Evolutionary conservation across 2,888 invertebrate genomes (phyloP).

Genomic region (Tholera decimalis): DNA sequence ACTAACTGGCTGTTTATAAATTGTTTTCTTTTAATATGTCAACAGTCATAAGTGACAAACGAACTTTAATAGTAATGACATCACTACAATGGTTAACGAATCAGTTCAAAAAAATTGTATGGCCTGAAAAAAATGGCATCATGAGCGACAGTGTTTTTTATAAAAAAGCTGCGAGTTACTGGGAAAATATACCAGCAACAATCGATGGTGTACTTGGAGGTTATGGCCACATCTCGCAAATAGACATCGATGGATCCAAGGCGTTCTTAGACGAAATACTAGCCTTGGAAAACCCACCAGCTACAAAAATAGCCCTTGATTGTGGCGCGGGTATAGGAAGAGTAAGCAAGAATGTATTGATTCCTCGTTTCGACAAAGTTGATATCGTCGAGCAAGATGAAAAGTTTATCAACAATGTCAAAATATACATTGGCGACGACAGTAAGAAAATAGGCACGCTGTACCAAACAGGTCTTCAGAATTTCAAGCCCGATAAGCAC

Average conservation of each 20-base stretch:
- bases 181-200: slow-evolving; percentile 96
- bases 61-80: slow-evolving; percentile 6
- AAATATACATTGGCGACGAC: slow-evolving; percentile 83
- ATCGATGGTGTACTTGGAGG: slow-evolving; percentile 99
- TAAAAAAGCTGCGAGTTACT: slow-evolving; percentile 95
- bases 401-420: slow-evolving; percentile 95
- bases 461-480: slow-evolving; percentile 91
- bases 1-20: neutral
- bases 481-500: slow-evolving; percentile 33
- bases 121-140: slow-evolving; percentile 40
- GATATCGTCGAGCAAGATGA: slow-evolving; percentile 98
- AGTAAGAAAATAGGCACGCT: slow-evolving; percentile 92
- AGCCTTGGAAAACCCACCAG: slow-evolving; percentile 87
- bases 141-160: slow-evolving; percentile 91
- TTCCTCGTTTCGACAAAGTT: slow-evolving; percentile 95
- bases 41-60: slow-evolving; percentile 2
- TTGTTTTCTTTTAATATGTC: neutral
- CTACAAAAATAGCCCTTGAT: slow-evolving; percentile 94
- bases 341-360: slow-evolving; percentile 96
- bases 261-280: slow-evolving; percentile 93
- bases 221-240: slow-evolving; percentile 95
- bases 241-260: slow-evolving; percentile 97
- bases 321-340: slow-evolving; percentile 99
- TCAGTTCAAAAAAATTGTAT: neutral
- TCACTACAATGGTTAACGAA: slow-evolving; percentile 24